Evolutionary conservation across 2,113 vertebrate genomes (phyloP).

Genomic region (Salvelinus sp.): DNA sequence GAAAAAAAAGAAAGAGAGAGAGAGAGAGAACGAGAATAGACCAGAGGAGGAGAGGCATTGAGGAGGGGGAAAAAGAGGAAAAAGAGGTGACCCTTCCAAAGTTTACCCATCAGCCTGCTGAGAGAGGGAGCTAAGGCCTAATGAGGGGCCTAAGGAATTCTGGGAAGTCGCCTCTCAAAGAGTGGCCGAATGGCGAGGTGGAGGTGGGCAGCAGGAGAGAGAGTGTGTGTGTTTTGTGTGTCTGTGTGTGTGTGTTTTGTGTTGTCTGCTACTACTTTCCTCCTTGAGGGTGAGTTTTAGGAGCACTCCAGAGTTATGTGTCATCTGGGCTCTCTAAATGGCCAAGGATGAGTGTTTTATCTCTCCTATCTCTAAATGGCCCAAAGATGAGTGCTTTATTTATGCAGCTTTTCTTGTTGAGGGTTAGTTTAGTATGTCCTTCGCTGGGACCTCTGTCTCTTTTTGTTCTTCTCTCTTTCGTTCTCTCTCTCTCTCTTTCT

Average conservation of each 20-base stretch:
- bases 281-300: slow-evolving; percentile 29
- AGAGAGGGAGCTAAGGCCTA: slow-evolving; percentile 62
- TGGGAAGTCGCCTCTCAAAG: slow-evolving; percentile 67
- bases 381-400: too few relatives aligned
- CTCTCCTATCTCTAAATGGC: too few relatives aligned
- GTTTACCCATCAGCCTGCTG: slow-evolving; percentile 67
- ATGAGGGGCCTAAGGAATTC: slow-evolving; percentile 74
- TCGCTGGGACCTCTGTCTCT: too few relatives aligned
- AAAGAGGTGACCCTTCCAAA: slow-evolving; percentile 75
- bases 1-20: too few relatives aligned
- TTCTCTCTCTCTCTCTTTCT: too few relatives aligned
- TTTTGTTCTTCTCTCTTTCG: too few relatives aligned
- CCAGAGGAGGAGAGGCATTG: slow-evolving; percentile 43
- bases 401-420: too few relatives aligned
- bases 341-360: too few relatives aligned
- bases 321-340: slow-evolving; percentile 12
- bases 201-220: slow-evolving; percentile 31
- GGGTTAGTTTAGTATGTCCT: too few relatives aligned
- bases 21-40: slow-evolving; percentile 14
- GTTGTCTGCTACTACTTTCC: slow-evolving; percentile 44
- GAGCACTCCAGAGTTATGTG: slow-evolving; percentile 22
- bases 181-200: slow-evolving; percentile 59
- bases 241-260: slow-evolving; percentile 32
- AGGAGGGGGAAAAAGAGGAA: slow-evolving; percentile 48
- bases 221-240: slow-evolving; percentile 24